Conservation (phyloP, 1,140 invertebrate genomes). For the Lerema accius region DNA sequence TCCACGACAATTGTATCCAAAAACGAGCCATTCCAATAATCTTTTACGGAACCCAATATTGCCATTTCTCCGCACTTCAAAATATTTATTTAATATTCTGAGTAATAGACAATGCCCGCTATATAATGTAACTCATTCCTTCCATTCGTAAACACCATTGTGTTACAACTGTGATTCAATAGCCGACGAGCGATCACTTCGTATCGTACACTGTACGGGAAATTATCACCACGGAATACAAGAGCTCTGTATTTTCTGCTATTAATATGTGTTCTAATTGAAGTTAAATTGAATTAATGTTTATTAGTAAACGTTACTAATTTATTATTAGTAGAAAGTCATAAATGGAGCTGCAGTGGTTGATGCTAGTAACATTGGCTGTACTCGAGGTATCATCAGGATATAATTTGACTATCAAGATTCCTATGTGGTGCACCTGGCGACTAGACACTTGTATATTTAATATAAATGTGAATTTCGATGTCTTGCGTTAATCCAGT, state of each 20-base stretch:
- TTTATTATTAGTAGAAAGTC: too few relatives aligned
- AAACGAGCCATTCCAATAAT: background rate
- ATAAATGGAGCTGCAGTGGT: constrained; percentile 38
- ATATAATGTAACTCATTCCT: background rate
- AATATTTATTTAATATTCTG: constrained; percentile 6
- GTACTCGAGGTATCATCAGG: constrained; percentile 55
- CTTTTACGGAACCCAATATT: background rate
- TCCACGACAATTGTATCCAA: too few relatives aligned
- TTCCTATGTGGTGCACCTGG: constrained; percentile 55
- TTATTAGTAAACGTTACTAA: too few relatives aligned
- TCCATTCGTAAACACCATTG: constrained; percentile 17
- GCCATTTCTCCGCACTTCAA: background rate
- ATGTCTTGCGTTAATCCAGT: constrained; percentile 38
- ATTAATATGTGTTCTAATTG: too few relatives aligned
- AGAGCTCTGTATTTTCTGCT: too few relatives aligned
- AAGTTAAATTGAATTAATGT: too few relatives aligned
- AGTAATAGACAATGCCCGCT: background rate
- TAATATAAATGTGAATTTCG: constrained; percentile 51
- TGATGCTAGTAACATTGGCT: constrained; percentile 39
- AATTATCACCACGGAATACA: too few relatives aligned
- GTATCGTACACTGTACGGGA: background rate
- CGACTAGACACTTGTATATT: constrained; percentile 47
- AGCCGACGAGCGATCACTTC: too few relatives aligned
- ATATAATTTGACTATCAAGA: constrained; percentile 50
- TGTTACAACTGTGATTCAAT: background rate